A percentile compares a stretch with the other conserved stretches of the same genome.
Evolutionary conservation across 2,888 invertebrate species (phyloP).

Genomic region (Conops quadrifasciatus): DNA sequence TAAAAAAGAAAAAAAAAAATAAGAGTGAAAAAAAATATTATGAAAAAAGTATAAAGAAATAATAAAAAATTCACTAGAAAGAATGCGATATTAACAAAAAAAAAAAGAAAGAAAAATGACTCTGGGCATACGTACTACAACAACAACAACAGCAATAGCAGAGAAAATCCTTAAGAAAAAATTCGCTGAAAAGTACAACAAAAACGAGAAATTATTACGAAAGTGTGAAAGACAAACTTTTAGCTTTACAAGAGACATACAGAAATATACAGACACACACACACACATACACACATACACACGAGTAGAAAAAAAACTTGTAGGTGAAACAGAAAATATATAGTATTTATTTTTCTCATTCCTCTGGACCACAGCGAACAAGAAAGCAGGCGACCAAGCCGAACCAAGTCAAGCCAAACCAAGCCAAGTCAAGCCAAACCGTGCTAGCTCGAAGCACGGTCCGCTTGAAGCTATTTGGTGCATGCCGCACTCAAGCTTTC

Average conservation of each 20-base stretch:
- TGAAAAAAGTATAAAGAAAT: constrained; percentile 8
- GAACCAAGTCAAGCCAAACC: background rate
- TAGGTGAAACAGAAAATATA: constrained; percentile 12
- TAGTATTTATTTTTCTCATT: background rate
- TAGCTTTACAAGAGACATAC: background rate
- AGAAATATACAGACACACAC: background rate
- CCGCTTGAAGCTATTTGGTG: constrained; percentile 22
- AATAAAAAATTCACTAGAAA: constrained; percentile 11
- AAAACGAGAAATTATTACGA: constrained; percentile 19
- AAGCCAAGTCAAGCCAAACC: background rate
- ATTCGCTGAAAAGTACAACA: too few relatives aligned
- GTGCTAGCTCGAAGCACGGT: constrained; percentile 12
- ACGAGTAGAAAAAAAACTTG: background rate
- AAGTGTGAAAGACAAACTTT: constrained; percentile 32
- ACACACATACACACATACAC: background rate
- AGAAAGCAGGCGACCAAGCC: background rate
- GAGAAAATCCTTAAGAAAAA: background rate
- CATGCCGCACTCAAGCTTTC: background rate
- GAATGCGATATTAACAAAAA: background rate
- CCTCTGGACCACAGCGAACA: background rate
- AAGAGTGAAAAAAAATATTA: constrained; percentile 3
- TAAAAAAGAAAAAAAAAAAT: constrained; percentile 4
- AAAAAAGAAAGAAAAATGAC: background rate
- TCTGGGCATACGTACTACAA: background rate
- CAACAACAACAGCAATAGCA: background rate